Base-by-base conservation (phyloP, 2,113 vertebrate genomes). In the Hipposideros armiger region DNA sequence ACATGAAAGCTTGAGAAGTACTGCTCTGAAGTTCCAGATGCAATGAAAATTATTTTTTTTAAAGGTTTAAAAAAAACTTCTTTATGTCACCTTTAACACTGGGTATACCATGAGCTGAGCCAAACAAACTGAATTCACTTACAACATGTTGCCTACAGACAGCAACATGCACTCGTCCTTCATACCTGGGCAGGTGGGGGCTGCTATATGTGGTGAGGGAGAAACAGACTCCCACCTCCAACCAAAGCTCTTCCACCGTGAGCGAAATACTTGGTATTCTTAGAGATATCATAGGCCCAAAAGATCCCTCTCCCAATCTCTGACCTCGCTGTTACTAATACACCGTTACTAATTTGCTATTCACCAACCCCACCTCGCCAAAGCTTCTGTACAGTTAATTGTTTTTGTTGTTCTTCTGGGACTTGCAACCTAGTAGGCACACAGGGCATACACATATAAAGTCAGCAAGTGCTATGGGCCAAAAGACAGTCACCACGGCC, bases 171-270 rank as follows among this genome's bases (percentile, higher is more conserved):
- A 22, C 40, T 40, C 26, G 32, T 1, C 32, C 16, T 40, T 28
- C 42, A 16, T 0, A 2, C 9, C 0, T 10, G 5, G 52, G 60
- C 16, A 24, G 73, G 2, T 58, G 32, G 7, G 32, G 47, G 40
- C 24, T 24, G 24, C 60, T 9, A 24, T 0, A 32, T 67, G n/a
- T 10, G 30, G 36, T 32, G 36, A 47, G 40, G 42, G 52, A 50
- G 26, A 7, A 26, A 5, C 22, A 64, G 50, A 50, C 20, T 30
- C 28, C 11, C 60, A 30, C 60, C 60, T 64, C 14, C 28, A 64
- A 64, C 28, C 28, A 30, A 30, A 20, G n/a, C 69, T 40, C 66
- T 91, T 62, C 16, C 1, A 4, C 3, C 3, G 24, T 11, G 30
- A 90, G n/a, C 17, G 11, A 80, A 60, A 60, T 2, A 5, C 11